phyloP scores from a whole-genome alignment of 2,797 vertebrate genomes.

The Melanotaenia pygmaea region DNA sequence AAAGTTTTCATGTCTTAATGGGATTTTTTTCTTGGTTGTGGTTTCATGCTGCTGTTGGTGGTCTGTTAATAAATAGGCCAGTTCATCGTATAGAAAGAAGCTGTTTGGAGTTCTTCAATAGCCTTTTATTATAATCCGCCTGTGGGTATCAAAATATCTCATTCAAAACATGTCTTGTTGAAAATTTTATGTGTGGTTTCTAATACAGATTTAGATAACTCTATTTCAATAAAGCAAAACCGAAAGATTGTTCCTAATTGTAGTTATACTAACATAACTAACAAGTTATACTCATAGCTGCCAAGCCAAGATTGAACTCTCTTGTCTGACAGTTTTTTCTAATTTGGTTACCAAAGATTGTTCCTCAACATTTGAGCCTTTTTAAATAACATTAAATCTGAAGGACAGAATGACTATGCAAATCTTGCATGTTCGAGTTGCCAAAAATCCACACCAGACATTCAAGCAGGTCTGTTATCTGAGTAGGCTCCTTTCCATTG shows the following conservation, averaged over 20 bases:
- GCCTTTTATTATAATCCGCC: background rate
- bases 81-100: constrained; percentile 18
- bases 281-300: background rate
- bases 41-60: background rate
- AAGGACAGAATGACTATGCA: background rate
- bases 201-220: background rate
- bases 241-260: background rate
- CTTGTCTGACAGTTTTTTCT: background rate
- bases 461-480: constrained; percentile 15
- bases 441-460: background rate
- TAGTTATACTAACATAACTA: background rate
- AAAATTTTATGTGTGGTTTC: background rate
- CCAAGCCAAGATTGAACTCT: background rate
- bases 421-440: background rate
- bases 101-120: constrained; percentile 18
- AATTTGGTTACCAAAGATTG: background rate
- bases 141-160: constrained; percentile 5
- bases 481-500: background rate
- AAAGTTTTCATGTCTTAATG: background rate
- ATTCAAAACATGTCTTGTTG: background rate
- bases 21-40: background rate
- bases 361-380: background rate
- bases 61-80: constrained; percentile 33
- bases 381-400: background rate
- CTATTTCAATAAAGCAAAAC: background rate